These are phyloP conservation scores for Scaptomyza flava DNA, from an alignment of 2,888 invertebrate genomes.

Conservation along the genomic window DNA sequence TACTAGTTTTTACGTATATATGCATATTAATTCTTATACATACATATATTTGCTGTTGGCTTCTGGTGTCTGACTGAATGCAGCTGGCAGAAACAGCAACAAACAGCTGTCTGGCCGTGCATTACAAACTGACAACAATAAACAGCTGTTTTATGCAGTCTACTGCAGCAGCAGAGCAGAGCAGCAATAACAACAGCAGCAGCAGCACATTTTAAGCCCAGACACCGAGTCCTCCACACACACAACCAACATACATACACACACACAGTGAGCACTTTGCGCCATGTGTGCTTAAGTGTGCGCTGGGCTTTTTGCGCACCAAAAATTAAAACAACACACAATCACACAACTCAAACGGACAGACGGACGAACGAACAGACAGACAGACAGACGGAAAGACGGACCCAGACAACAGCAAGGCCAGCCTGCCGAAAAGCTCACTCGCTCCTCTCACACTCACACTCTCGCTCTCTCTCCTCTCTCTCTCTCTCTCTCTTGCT, in stretches of 20 bases:
- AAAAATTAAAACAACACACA: slow-evolving; percentile 37
- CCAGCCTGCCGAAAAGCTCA: slow-evolving; percentile 56
- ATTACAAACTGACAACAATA: slow-evolving; percentile 47
- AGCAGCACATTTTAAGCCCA: slow-evolving; percentile 36
- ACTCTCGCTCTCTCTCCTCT: neutral
- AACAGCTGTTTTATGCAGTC: slow-evolving; percentile 65
- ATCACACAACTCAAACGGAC: slow-evolving; percentile 23
- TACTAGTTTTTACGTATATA: slow-evolving; percentile 43
- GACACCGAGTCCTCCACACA: slow-evolving; percentile 51
- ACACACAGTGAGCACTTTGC: slow-evolving; percentile 16
- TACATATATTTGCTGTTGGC: neutral
- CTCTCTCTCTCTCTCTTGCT: slow-evolving; percentile 16
- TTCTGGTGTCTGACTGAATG: slow-evolving; percentile 10
- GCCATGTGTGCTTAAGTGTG: slow-evolving; percentile 67
- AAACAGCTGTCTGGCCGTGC: slow-evolving; percentile 49
- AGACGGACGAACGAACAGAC: neutral
- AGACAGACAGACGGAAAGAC: slow-evolving; percentile 19
- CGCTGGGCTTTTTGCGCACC: slow-evolving; percentile 70
- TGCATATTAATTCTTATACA: slow-evolving; percentile 7
- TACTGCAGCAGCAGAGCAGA: slow-evolving; percentile 29
- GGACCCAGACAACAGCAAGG: slow-evolving; percentile 40
- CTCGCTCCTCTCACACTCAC: slow-evolving; percentile 19
- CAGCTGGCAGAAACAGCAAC: slow-evolving; percentile 20
- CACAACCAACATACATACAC: slow-evolving; percentile 15
- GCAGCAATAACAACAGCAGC: slow-evolving; percentile 17